phyloP scores from a whole-genome alignment of 1,140 invertebrate species.

The Drosophila watanabei region DNA sequence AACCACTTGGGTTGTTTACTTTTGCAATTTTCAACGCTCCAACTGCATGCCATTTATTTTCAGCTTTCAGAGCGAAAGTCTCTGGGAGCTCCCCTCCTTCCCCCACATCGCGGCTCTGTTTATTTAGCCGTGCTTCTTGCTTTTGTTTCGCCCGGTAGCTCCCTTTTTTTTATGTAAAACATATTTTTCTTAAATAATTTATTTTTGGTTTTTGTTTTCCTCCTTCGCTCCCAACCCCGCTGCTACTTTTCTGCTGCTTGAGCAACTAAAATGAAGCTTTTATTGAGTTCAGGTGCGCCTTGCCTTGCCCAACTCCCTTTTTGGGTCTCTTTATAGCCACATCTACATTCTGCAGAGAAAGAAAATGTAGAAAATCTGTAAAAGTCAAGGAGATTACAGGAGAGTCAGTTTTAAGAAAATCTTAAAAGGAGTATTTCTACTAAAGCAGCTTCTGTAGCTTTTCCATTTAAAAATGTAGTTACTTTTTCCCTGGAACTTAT shows the following conservation, averaged over 20 bases:
- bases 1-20: slow-evolving; percentile 68
- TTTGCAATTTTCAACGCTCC: slow-evolving; percentile 81
- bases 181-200: slow-evolving; percentile 85
- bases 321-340: slow-evolving; percentile 12
- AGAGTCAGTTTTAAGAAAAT: not conserved
- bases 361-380: not conserved
- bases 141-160: slow-evolving; percentile 36
- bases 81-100: not conserved
- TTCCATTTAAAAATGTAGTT: not conserved
- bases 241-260: slow-evolving; percentile 79
- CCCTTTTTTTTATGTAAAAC: slow-evolving; percentile 80
- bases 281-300: slow-evolving; percentile 80
- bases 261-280: slow-evolving; percentile 82
- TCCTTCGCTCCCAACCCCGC: slow-evolving; percentile 13
- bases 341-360: slow-evolving; percentile 6
- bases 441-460: not conserved
- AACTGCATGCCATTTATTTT: slow-evolving; percentile 82
- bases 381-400: not conserved
- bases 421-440: not conserved
- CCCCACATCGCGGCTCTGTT: slow-evolving; percentile 12
- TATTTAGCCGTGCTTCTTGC: slow-evolving; percentile 35
- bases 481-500: not conserved
- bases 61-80: slow-evolving; percentile 46
- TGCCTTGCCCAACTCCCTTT: slow-evolving; percentile 4
- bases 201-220: slow-evolving; percentile 67